Conservation (phyloP, 2,888 invertebrate genomes). For the Diplolepis rosae region DNA sequence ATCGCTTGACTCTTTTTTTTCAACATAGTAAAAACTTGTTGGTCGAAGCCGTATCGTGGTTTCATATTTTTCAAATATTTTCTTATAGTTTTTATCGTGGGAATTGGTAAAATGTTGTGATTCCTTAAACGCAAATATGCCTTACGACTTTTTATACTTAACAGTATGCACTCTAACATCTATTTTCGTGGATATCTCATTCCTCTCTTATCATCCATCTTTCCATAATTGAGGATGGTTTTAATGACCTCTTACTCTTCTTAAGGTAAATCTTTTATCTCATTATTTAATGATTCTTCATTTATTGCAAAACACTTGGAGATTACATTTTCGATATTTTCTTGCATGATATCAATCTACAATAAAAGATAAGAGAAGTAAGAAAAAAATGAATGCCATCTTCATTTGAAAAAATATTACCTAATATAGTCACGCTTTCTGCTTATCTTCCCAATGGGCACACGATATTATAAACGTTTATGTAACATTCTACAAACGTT, state of each 20-base stretch:
- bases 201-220: not conserved
- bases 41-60: conserved; percentile 3
- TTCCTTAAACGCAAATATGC: not conserved
- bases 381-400: conserved; percentile 7
- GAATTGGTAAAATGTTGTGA: not conserved
- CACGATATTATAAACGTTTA: no score
- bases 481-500: no score
- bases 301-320: not conserved
- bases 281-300: not conserved
- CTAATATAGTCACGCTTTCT: no score
- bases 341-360: not conserved
- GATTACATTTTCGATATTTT: not conserved
- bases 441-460: no score
- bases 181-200: not conserved
- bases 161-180: not conserved
- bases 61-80: conserved; percentile 20
- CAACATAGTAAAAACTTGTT: not conserved
- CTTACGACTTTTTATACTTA: conserved; percentile 10
- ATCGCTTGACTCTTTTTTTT: not conserved
- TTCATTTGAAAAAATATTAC: no score
- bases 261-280: not conserved
- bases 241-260: not conserved
- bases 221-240: not conserved
- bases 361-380: no score
- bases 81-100: not conserved